Percentiles rank a stretch among this genome's conserved stretches.
Conservation (phyloP, 2,888 invertebrate genomes). For the Galeruca laticollis region DNA sequence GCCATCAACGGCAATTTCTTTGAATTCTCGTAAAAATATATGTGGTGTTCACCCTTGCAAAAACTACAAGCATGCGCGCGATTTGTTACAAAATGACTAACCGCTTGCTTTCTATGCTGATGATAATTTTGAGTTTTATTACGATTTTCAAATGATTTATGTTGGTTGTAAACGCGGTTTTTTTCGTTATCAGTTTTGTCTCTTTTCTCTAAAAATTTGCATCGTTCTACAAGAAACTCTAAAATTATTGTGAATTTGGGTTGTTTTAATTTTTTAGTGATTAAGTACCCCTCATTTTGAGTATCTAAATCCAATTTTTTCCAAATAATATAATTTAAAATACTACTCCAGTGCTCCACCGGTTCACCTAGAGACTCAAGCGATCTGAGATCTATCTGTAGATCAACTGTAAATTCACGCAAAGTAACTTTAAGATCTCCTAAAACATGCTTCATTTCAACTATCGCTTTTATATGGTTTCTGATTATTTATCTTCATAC, state of each 20-base stretch:
- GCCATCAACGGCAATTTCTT: not conserved
- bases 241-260: not conserved
- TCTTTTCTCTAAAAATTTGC: constrained; percentile 9
- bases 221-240: not conserved
- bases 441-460: constrained; percentile 4
- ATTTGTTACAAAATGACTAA: not conserved
- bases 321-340: constrained; percentile 17
- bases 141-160: too few relatives aligned
- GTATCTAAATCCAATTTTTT: not conserved
- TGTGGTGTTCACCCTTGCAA: too few relatives aligned
- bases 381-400: not conserved
- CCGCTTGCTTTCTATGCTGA: not conserved
- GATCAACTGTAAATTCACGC: too few relatives aligned
- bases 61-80: not conserved
- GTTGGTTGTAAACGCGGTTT: too few relatives aligned
- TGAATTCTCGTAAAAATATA: constrained; percentile 7
- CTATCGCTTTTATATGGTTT: constrained; percentile 5
- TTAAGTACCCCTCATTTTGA: not conserved
- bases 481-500: constrained; percentile 4
- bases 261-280: constrained; percentile 3
- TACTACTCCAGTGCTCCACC: constrained; percentile 15
- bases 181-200: not conserved
- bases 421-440: too few relatives aligned
- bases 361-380: constrained; percentile 12
- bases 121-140: constrained; percentile 1